phyloP scores from a whole-genome alignment of 2,797 vertebrate genomes.

The Myotis planiceps region DNA sequence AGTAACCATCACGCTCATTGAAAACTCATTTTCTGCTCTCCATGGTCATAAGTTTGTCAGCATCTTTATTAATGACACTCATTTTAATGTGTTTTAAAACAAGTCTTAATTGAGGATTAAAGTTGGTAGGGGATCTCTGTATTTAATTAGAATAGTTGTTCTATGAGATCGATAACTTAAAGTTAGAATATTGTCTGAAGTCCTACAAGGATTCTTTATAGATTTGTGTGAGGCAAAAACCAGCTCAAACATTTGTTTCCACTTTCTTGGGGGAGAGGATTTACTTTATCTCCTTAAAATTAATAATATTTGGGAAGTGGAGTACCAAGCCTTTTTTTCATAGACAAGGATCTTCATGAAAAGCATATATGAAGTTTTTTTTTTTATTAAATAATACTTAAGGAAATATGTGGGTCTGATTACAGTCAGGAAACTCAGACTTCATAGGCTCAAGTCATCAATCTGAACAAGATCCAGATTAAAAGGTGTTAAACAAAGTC shows the following conservation, averaged over 20 bases:
- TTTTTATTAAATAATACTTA: slow-evolving; percentile 1
- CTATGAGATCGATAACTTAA: slow-evolving; percentile 63
- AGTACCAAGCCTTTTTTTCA: neutral
- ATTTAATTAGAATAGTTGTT: slow-evolving; percentile 76
- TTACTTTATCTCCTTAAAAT: slow-evolving; percentile 32
- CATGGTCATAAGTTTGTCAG: slow-evolving; percentile 58
- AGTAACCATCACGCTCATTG: slow-evolving; percentile 46
- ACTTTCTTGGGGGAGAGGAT: neutral
- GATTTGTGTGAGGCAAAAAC: neutral
- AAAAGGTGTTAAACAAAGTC: neutral
- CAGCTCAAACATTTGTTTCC: slow-evolving; percentile 27
- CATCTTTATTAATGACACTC: slow-evolving; percentile 63
- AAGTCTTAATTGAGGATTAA: slow-evolving; percentile 38
- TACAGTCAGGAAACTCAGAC: neutral
- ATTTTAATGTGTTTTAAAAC: slow-evolving; percentile 40
- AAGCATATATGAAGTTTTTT: neutral
- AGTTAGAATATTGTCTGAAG: slow-evolving; percentile 33
- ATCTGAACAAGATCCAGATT: neutral
- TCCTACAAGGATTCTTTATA: slow-evolving; percentile 23
- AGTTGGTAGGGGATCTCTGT: slow-evolving; percentile 55
- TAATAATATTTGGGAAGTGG: neutral
- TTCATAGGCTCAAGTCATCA: neutral
- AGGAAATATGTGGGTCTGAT: slow-evolving; percentile 1
- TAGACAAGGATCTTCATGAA: slow-evolving; percentile 24
- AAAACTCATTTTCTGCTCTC: slow-evolving; percentile 58